phyloP scores from a whole-genome alignment of 2,113 vertebrate species.

The Choloepus hoffmanni region DNA sequence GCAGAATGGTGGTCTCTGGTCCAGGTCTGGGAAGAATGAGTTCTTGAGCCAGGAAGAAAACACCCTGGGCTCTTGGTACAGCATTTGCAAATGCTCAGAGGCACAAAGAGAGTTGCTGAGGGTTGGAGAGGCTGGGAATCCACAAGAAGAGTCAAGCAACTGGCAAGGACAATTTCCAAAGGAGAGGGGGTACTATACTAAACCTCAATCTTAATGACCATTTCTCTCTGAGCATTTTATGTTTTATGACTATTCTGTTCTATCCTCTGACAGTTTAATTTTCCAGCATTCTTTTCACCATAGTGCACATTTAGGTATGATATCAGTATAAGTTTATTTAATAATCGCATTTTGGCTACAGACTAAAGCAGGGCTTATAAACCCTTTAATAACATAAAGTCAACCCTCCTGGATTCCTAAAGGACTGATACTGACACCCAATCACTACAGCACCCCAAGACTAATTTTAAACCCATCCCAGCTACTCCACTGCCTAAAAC shows the following conservation, averaged over 20 bases:
- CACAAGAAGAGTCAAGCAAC: background rate
- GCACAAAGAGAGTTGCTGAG: background rate
- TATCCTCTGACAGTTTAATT: background rate
- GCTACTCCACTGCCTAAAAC: background rate
- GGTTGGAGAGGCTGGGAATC: background rate
- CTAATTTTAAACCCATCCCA: background rate
- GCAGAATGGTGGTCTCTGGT: background rate
- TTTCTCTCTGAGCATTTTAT: background rate
- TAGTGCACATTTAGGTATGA: background rate
- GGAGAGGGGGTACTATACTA: background rate
- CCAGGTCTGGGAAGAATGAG: background rate
- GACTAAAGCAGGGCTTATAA: slow-evolving; percentile 10
- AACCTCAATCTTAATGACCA: background rate
- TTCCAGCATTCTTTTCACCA: background rate
- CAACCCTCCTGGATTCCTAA: background rate
- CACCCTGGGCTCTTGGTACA: background rate
- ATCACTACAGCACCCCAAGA: background rate
- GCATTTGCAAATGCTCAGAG: background rate
- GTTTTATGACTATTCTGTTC: background rate
- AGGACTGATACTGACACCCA: background rate
- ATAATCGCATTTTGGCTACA: background rate
- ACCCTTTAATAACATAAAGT: slow-evolving; percentile 8
- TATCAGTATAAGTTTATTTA: background rate
- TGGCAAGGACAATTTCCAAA: background rate
- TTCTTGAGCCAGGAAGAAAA: background rate